Evolutionary conservation across 2,113 vertebrate genomes (phyloP), one percentile per base, ranked within the genome.

Genomic region (Centrocercus urophasianus): DNA sequence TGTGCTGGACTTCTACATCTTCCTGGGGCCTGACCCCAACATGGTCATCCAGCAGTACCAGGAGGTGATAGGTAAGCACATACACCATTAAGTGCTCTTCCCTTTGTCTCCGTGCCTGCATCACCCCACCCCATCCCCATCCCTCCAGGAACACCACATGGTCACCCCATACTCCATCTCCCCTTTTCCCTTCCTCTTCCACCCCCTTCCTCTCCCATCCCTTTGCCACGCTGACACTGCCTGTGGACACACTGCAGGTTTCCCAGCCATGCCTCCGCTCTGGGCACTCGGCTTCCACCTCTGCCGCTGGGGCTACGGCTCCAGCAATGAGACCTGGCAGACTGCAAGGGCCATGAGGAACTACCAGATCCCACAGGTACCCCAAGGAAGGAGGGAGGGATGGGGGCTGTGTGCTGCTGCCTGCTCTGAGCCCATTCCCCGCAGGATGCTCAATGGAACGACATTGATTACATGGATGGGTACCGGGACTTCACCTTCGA

Each of bases 251-350:
- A 8, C 61, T 38, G 16, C 94, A 98, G 97, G 97, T 56, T 97
- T 95, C 48, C 98, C 99, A 2, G 97, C 98, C 17, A 99, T 99
- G 98, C 98, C 98, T 0, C 90, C 98, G 27, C 96, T 98, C 88
- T 99, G 99, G 99, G 98, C 98, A 0, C 93, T 99, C 1, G 98
- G 99, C 6, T 99, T 98, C 96, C 99, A 99, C 48, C 98, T 99
- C 57, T 99, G 99, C 91, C 98, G 99, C 85, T 99, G 99, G 99
- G 99, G 99, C 30, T 99, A 98, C 2, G 71, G 96, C 38, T 96
- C 97, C 14, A 99, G 98, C 84, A 97, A 98, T 1, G 91, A 94
- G 21, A 98, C 98, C 24, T 99, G 98, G 98, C 97, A 98, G 40
- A 96, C 97, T 0, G 98, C 98, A 43, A 98, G 96, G 93, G 97